Base-by-base conservation (phyloP, 2,888 invertebrate genomes). In the Idaea straminata region DNA sequence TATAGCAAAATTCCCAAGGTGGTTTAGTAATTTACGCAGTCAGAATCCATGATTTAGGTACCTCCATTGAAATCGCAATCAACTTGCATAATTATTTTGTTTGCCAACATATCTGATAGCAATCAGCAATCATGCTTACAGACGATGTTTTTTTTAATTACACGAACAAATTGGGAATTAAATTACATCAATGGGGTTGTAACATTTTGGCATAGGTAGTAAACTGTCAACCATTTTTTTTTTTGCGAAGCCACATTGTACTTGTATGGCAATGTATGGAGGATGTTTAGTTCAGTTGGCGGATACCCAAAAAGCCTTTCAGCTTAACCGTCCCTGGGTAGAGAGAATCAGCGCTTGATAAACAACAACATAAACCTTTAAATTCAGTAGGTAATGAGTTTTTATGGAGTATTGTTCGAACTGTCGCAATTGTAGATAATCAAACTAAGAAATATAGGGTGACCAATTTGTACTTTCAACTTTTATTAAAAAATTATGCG, bases 81-180 rank as follows among this genome's bases (percentile, higher is more conserved):
- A 47, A 47, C 7, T 47, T 47, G 47, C 47, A 47, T 47, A 47
- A 47, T 47, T 47, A 47, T 47, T 47, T 47, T 47, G 47, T 47
- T 47, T 47, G 47, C 47, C 47, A 47, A 47, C 47, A 47, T 7
- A 7, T 47, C 6, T 47, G 47, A 47, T 47, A 47, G 47, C 13
- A 47, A 47, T 47, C 47, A 47, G 47, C 47, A 47, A 47, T 47
- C 47, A 47, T 47, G 47, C 47, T 47, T 47, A 47, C 47, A 47
- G 13, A 13, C 47, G 13, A 47, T 47, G 13, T 13, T 47, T 47
- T 47, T 38, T 47, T 13, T 47, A 47, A 47, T 47, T 47, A 47
- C 47, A 13, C 3, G 7, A 47, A 7, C 13, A 10, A 47, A 47
- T 47, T 47, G 13, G 13, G 10, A 47, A 47, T 13, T 3, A 47